Evolutionary conservation across 2,113 vertebrate genomes (phyloP).

Genomic region (Numenius arquata): DNA sequence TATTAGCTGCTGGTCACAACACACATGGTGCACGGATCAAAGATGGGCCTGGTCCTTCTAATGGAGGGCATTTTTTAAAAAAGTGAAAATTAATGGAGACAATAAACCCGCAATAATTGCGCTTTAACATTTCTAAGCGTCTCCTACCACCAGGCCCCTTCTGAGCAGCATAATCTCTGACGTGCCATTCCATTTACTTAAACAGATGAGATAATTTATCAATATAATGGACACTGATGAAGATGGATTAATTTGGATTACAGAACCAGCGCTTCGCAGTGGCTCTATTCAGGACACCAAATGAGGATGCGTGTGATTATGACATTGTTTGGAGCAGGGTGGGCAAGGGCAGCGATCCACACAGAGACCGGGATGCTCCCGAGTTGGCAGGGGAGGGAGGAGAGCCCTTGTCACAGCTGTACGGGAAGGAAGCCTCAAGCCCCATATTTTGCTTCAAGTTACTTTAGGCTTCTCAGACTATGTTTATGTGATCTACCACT

Average conservation of each 20-base stretch:
- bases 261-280: slow-evolving; percentile 38
- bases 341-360: neutral
- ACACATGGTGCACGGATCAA: neutral
- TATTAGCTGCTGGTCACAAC: neutral
- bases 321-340: neutral
- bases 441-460: neutral
- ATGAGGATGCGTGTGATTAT: neutral
- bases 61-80: neutral
- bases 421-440: neutral
- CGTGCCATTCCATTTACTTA: slow-evolving; percentile 62
- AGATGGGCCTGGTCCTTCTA: neutral
- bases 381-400: neutral
- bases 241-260: slow-evolving; percentile 76
- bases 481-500: neutral
- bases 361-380: neutral
- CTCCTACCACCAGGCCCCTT: slow-evolving; percentile 21
- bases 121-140: neutral
- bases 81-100: neutral
- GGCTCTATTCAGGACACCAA: slow-evolving; percentile 35
- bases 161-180: slow-evolving; percentile 44
- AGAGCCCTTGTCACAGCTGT: neutral
- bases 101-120: neutral
- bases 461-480: neutral
- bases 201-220: slow-evolving; percentile 73
- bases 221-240: slow-evolving; percentile 74